Evolutionary conservation across 2,888 invertebrate species (phyloP), one percentile per base, ranked within the genome.

Genomic region (Chromoteleia sp.): DNA sequence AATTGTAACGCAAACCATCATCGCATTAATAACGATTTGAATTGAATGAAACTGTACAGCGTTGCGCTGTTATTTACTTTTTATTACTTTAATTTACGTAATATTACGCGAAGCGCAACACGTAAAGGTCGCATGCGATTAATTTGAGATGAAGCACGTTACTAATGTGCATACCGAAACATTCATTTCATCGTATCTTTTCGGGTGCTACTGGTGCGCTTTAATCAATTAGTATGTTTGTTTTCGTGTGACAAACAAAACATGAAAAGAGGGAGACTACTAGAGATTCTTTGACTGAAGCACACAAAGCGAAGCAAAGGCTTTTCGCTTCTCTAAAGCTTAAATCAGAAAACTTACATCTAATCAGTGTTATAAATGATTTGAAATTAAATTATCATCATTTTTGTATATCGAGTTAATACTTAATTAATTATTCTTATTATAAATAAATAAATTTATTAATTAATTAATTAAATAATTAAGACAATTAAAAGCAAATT

Each of bases 151-250:
- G 14, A 54, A 54, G 36, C 33, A 19, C 36, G 5, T n/a, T 36
- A 54, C 54, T 54, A 54, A 54, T 36, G 36, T 36, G 14, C 15
- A 30, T 30, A n/a, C 30, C 15, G 29, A 15, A 43, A 59, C 41
- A 59, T 29, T 61, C 21, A 43, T 10, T 33, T 19, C 17, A 15
- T 14, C 2, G 39, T 39, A 29, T 45, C 61, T 61, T 45, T 43
- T 39, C 30, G 1, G 8, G 30, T 15, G 14, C 30, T 17, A 8
- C 45, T 61, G 7, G 15, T 30, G 21, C 30, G 45, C 61, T 61
- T 61, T 61, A 61, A 61, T 61, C 61, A 61, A 61, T 61, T 61
- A 61, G 61, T 30, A 29, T 29, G 43, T 45, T 61, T 61, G 61
- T 61, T 61, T 43, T 43, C 15, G 30, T 43, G 41, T 30, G 10